Evolutionary conservation across 2,113 vertebrate genomes (phyloP), one percentile per base, ranked within the genome.

Genomic region (Corapipo altera): DNA sequence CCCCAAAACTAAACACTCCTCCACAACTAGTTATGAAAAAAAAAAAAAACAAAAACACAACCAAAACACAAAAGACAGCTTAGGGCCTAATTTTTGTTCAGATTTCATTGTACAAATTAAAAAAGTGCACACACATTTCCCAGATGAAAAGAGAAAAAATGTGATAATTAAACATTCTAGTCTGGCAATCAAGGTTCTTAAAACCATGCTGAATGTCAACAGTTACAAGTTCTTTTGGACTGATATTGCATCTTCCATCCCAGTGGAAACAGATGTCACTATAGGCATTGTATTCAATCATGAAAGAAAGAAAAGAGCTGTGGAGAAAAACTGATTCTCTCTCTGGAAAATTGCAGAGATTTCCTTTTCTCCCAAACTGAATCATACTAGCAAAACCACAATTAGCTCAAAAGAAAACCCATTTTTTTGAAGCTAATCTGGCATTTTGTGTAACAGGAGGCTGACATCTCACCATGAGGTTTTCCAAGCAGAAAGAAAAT

Each of bases 131-230:
- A 57, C 55, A 46, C 6, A 71, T 83, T 90, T 85, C 49, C 70
- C 14, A 88, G 51, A 80, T 54, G 39, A 76, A 88, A 93, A 44
- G 20, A 75, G 16, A 44, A 59, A 69, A 77, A 94, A 84, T 8
- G 41, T 91, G 76, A 61, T 55, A 92, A 94, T 92, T 90, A 59
- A 73, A 27, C 21, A 37, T 84, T 69, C 28, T 33, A 72, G 14
- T 84, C 61, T 91, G 75, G n/a, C 46, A 80, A 11, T 65, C 20
- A 61, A 64, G 5, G 10, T 71, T 81, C 52, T 75, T 76, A 66
- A 84, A 90, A 66, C 2, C 33, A n/a, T 91, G 28, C 44, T 90
- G 59, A 83, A 39, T 88, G 57, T 86, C 83, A 93, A 86, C 44
- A 89, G 48, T 81, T 69, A 27, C 41, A 84, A 72, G 39, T 55